A percentile compares a stretch with the other conserved stretches of the same genome.
These are phyloP conservation scores for Myxocyprinus asiaticus DNA, from an alignment of 2,113 vertebrate species.

Conservation along the genomic window DNA sequence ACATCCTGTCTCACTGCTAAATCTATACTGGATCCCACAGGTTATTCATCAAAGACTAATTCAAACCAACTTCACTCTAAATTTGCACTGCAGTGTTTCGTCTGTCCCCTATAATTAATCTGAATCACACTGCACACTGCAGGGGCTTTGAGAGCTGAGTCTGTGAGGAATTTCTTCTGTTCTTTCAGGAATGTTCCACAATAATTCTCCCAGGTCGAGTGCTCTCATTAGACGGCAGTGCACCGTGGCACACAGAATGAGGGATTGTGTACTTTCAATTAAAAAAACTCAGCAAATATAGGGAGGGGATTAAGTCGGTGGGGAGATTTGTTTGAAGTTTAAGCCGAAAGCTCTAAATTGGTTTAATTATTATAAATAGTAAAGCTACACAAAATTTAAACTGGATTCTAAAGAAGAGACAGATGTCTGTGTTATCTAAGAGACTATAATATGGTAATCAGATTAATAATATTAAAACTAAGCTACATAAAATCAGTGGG, in stretches of 20 bases:
- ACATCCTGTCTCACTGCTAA: too few species aligned
- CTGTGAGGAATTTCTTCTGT: conserved; percentile 7
- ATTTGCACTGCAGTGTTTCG: too few species aligned
- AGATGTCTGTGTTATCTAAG: background rate
- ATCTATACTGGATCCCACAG: too few species aligned
- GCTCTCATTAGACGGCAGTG: conserved; percentile 16
- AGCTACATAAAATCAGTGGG: background rate
- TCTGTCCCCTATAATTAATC: conserved; percentile 53
- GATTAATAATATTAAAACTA: background rate
- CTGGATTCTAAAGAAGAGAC: background rate
- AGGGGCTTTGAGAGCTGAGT: background rate
- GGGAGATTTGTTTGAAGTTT: background rate
- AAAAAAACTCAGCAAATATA: conserved; percentile 4
- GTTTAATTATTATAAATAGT: background rate
- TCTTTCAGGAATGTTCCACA: conserved; percentile 33
- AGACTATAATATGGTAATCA: background rate
- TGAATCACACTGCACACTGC: conserved; percentile 17
- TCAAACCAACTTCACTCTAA: conserved; percentile 55
- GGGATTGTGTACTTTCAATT: conserved; percentile 32
- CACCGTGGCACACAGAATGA: background rate
- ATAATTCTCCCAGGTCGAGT: background rate
- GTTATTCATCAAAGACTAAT: conserved; percentile 24
- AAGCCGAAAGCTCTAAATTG: background rate
- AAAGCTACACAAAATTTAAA: background rate
- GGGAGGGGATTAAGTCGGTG: background rate